Conservation (phyloP, 92 coral and sea anemone species). For the Epizoanthus scotinus region DNA sequence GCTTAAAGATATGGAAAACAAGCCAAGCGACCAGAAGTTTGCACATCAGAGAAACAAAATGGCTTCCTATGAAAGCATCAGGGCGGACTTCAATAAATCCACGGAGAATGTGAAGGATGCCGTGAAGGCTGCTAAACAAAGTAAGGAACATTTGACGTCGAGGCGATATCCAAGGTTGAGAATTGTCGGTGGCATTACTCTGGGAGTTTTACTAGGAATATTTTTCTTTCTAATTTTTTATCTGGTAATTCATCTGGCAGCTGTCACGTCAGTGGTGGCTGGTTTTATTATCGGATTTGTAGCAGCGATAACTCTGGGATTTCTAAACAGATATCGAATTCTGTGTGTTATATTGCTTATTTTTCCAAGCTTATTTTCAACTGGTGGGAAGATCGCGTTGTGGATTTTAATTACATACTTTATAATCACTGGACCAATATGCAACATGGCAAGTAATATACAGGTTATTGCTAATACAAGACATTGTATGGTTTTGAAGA, state of each 20-base stretch:
- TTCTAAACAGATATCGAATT: conserved; percentile 78
- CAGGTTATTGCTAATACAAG: conserved; percentile 56
- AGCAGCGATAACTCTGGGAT: conserved; percentile 74
- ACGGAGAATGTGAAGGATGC: conserved; percentile 83
- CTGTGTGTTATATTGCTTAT: conserved; percentile 76
- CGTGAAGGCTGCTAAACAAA: conserved; percentile 69
- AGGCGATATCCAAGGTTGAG: conserved; percentile 72
- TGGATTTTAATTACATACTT: conserved; percentile 86
- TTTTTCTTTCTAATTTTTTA: conserved; percentile 71
- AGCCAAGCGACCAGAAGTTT: conserved; percentile 51
- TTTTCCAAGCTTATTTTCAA: conserved; percentile 85
- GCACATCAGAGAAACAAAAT: conserved; percentile 71
- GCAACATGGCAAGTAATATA: conserved; percentile 86
- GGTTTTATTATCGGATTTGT: conserved; percentile 74
- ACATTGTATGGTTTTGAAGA: conserved; percentile 49
- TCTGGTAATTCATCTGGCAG: conserved; percentile 63
- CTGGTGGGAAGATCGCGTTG: conserved; percentile 80
- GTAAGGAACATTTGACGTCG: conserved; percentile 67
- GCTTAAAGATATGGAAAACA: conserved; percentile 59
- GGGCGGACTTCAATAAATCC: conserved; percentile 62
- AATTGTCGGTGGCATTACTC: conserved; percentile 75
- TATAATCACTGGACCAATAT: conserved; percentile 85
- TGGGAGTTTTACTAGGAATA: conserved; percentile 76
- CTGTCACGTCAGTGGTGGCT: conserved; percentile 61
- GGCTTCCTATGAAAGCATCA: conserved; percentile 86